phyloP scores from a whole-genome alignment of 2,888 invertebrate species.

The Andrena flavipes region DNA sequence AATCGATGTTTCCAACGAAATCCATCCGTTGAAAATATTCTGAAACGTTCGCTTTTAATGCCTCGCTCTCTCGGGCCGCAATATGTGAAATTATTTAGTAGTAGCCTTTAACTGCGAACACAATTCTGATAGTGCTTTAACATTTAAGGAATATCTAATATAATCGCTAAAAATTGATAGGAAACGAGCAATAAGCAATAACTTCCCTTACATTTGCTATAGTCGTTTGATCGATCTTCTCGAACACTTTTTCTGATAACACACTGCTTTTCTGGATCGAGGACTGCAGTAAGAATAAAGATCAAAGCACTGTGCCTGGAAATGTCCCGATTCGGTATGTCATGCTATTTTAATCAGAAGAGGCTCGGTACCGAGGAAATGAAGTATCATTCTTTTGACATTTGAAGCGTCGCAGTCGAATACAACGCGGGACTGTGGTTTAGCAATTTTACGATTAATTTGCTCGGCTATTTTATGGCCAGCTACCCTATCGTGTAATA shows the following conservation, averaged over 20 bases:
- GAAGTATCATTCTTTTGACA: not conserved
- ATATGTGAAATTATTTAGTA: not conserved
- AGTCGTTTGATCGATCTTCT: not conserved
- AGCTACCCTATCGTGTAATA: not conserved
- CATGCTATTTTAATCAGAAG: not conserved
- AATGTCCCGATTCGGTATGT: too few species aligned
- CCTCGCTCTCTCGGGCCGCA: not conserved
- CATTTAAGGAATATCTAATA: too few species aligned
- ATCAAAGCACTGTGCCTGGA: not conserved
- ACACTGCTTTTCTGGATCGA: not conserved
- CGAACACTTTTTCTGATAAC: not conserved
- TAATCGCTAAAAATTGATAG: too few species aligned
- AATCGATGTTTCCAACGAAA: constrained; percentile 1
- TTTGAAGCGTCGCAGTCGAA: not conserved
- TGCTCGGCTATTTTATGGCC: not conserved
- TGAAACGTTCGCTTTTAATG: not conserved
- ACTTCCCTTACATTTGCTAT: too few species aligned
- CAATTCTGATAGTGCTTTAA: too few species aligned
- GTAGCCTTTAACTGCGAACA: too few species aligned
- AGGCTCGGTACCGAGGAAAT: not conserved
- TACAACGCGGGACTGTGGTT: not conserved
- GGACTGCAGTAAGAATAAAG: not conserved
- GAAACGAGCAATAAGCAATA: too few species aligned
- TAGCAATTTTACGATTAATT: constrained; percentile 25
- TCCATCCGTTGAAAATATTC: constrained; percentile 5